A percentile compares a stretch with the other conserved stretches of the same genome.
Evolutionary conservation across 2,888 invertebrate genomes (phyloP).

Genomic region (Napeogenes inachia): DNA sequence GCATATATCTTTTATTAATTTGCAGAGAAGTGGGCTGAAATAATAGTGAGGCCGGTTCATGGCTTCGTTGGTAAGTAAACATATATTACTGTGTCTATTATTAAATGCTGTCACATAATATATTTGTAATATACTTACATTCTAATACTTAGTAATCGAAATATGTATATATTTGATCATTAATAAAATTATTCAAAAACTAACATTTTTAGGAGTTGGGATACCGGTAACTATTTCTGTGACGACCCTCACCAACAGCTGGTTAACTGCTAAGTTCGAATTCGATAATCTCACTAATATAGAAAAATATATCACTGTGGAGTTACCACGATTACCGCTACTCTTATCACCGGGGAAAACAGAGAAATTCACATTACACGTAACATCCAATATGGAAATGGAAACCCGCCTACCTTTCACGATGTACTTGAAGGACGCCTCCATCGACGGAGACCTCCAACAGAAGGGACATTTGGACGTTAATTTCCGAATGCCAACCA

Average conservation of each 20-base stretch:
- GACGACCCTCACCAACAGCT: slow-evolving; percentile 56
- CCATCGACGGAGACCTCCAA: slow-evolving; percentile 51
- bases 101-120: neutral
- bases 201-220: slow-evolving; percentile 46
- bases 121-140: neutral
- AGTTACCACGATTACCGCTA: slow-evolving; percentile 58
- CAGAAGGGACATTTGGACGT: slow-evolving; percentile 49
- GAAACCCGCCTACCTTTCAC: slow-evolving; percentile 46
- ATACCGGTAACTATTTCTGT: slow-evolving; percentile 48
- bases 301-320: slow-evolving; percentile 49
- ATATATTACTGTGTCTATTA: neutral
- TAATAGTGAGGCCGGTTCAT: slow-evolving; percentile 42
- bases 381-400: slow-evolving; percentile 58
- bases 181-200: neutral
- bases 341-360: slow-evolving; percentile 58
- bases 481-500: slow-evolving; percentile 55
- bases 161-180: no score
- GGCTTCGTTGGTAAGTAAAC: slow-evolving; percentile 65
- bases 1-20: slow-evolving; percentile 11
- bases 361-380: slow-evolving; percentile 50
- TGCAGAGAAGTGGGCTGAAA: slow-evolving; percentile 67
- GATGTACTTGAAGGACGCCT: slow-evolving; percentile 54
- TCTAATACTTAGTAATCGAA: no score
- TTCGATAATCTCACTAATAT: slow-evolving; percentile 47
- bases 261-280: slow-evolving; percentile 60